Evolutionary conservation across 2,888 invertebrate species (phyloP).

Genomic region (Caradrina clavipalpis): DNA sequence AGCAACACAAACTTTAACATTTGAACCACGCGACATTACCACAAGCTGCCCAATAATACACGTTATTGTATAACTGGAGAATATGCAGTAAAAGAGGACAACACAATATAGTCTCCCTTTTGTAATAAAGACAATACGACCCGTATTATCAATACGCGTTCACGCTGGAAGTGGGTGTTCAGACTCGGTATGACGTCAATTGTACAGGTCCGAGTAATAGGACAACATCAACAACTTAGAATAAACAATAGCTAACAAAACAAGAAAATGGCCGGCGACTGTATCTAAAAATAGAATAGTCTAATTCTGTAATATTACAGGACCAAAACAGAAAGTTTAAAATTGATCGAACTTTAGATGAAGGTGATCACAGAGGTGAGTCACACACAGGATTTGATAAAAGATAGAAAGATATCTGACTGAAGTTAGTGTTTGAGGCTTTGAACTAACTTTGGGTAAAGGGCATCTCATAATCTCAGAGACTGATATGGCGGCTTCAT

Average conservation of each 20-base stretch:
- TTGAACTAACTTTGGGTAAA: no score
- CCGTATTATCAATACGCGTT: slow-evolving; percentile 11
- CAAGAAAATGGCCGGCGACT: not conserved
- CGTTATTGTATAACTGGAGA: slow-evolving; percentile 13
- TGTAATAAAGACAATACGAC: slow-evolving; percentile 41
- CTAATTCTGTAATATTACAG: not conserved
- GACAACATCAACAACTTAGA: not conserved
- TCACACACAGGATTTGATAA: no score
- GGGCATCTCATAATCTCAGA: no score
- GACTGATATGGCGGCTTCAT: no score
- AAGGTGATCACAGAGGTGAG: not conserved
- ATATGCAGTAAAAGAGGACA: slow-evolving; percentile 7
- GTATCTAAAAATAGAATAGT: not conserved
- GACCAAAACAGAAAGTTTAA: not conserved
- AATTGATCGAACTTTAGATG: not conserved
- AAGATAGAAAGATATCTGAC: no score
- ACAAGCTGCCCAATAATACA: slow-evolving; percentile 4
- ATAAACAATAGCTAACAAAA: not conserved
- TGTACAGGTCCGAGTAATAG: slow-evolving; percentile 7
- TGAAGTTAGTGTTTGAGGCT: no score
- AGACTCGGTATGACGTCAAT: not conserved
- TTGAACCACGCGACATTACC: not conserved
- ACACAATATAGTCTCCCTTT: slow-evolving; percentile 18
- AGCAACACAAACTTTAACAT: not conserved
- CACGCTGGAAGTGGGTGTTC: slow-evolving; percentile 1